Evolutionary conservation across 2,113 vertebrate species (phyloP).

Genomic region (Hypocryptadius cinnamomeus): DNA sequence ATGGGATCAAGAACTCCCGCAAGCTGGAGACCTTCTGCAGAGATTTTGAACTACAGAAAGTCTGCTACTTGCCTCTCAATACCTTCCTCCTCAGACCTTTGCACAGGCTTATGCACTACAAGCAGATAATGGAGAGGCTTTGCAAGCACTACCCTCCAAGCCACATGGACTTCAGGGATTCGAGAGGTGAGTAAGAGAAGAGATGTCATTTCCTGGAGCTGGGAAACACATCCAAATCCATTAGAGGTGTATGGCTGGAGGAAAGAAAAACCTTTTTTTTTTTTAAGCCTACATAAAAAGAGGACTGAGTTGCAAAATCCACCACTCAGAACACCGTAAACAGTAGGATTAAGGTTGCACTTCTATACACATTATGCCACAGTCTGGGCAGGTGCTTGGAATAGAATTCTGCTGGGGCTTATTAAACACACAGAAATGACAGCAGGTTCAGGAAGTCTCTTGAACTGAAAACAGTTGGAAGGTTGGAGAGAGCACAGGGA

Average conservation of each 20-base stretch:
- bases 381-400: neutral
- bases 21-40: constrained; percentile 84
- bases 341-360: neutral
- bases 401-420: neutral
- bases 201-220: neutral
- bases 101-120: constrained; percentile 96
- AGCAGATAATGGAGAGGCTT: constrained; percentile 92
- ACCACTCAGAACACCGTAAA: neutral
- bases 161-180: constrained; percentile 90
- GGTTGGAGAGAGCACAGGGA: neutral
- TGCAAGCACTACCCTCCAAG: constrained; percentile 90
- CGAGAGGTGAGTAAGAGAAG: constrained; percentile 76
- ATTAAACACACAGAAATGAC: neutral
- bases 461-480: neutral
- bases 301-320: neutral
- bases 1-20: constrained; percentile 76
- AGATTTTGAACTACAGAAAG: constrained; percentile 96
- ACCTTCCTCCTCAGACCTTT: constrained; percentile 92
- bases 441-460: neutral
- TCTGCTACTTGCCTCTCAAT: constrained; percentile 94
- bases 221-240: neutral
- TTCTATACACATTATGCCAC: neutral
- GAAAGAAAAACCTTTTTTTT: neutral
- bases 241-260: neutral
- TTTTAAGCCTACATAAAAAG: neutral